Percentiles rank a stretch among this genome's conserved stretches.
These are phyloP conservation scores for Autographa pulchrina DNA, from an alignment of 2,888 invertebrate genomes.

Conservation along the genomic window DNA sequence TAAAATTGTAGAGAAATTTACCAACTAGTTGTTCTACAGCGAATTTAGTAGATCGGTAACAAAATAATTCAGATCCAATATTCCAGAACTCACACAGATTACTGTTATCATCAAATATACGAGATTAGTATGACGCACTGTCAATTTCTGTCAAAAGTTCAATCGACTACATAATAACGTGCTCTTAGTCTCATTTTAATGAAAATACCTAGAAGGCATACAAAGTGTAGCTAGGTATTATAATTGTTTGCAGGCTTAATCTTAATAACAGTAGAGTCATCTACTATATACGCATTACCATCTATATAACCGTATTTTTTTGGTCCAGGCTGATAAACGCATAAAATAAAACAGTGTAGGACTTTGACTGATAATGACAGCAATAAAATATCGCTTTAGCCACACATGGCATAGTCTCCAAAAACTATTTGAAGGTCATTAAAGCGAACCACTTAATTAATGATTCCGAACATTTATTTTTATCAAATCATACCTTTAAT, in stretches of 20 bases:
- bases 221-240: no score
- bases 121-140: not conserved
- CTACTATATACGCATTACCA: not conserved
- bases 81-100: not conserved
- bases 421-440: constrained; percentile 1
- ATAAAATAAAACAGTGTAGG: no score
- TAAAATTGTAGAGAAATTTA: not conserved
- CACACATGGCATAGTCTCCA: not conserved
- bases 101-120: not conserved
- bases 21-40: not conserved
- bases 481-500: not conserved
- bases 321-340: no score
- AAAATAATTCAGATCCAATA: not conserved
- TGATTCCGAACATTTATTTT: not conserved
- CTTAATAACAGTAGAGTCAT: no score
- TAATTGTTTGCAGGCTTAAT: not conserved
- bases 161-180: not conserved
- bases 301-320: not conserved
- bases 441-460: not conserved
- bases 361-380: no score
- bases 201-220: not conserved
- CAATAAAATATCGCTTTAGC: no score
- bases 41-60: not conserved
- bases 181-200: not conserved
- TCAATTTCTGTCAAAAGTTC: not conserved